Evolutionary conservation across 2,113 vertebrate genomes (phyloP).

Genomic region (Aphyosemion australe): DNA sequence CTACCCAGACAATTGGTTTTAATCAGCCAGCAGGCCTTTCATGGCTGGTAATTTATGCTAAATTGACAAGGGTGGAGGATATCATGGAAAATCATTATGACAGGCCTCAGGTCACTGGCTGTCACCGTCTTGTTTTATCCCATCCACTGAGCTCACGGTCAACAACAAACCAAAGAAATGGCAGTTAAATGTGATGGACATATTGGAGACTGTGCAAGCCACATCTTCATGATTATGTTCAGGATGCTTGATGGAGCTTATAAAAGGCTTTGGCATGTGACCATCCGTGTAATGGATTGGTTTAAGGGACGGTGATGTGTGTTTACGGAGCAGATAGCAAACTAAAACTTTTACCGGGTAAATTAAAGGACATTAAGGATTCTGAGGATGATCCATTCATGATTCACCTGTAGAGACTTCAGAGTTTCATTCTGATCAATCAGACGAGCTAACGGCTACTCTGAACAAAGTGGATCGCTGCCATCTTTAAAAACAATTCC

Average conservation of each 20-base stretch:
- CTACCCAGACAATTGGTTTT: slow-evolving; percentile 82
- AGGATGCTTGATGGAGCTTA: not conserved
- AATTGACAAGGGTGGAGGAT: slow-evolving; percentile 79
- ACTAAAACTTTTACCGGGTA: not conserved
- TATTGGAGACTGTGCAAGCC: slow-evolving; percentile 1
- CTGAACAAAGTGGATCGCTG: not conserved
- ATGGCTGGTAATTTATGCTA: slow-evolving; percentile 80
- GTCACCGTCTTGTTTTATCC: slow-evolving; percentile 67
- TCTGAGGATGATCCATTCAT: not conserved
- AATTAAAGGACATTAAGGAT: not conserved
- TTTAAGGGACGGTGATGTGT: not conserved
- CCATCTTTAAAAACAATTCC: not conserved
- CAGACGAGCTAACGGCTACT: not conserved
- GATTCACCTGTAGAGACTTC: not conserved
- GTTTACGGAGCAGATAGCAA: not conserved
- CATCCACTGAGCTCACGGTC: slow-evolving; percentile 32
- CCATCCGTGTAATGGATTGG: not conserved
- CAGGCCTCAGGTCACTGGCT: slow-evolving; percentile 70
- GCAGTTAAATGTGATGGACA: slow-evolving; percentile 24
- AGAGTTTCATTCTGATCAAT: not conserved
- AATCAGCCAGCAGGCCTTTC: slow-evolving; percentile 82
- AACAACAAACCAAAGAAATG: slow-evolving; percentile 39
- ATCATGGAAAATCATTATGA: slow-evolving; percentile 79
- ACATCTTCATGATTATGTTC: not conserved
- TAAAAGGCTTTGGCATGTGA: slow-evolving; percentile 4